Evolutionary conservation across 2,113 vertebrate species (phyloP).

Genomic region (Cairina moschata): DNA sequence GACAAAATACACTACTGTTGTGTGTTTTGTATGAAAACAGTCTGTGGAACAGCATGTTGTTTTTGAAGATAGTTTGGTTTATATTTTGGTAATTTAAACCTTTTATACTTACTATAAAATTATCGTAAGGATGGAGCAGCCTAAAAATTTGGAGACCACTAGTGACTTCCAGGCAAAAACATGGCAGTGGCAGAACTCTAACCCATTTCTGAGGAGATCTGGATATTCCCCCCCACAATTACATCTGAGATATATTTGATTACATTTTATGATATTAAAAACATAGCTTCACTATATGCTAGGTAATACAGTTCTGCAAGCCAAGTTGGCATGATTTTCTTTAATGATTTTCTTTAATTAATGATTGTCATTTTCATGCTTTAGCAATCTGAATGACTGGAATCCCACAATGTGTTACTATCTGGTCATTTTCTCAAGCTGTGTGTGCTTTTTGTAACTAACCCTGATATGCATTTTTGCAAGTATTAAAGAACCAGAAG

Average conservation of each 20-base stretch:
- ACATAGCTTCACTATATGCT: not conserved
- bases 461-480: not conserved
- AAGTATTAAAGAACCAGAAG: not conserved
- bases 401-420: not conserved
- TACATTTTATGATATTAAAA: not conserved
- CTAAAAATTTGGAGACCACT: not conserved
- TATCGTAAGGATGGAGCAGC: not conserved
- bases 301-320: not conserved
- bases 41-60: not conserved
- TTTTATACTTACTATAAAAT: not conserved
- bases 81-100: not conserved
- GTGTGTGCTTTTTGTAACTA: not conserved
- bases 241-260: not conserved
- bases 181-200: not conserved
- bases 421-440: not conserved
- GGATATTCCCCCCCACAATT: not conserved
- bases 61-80: not conserved
- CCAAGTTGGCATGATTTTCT: not conserved
- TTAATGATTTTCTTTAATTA: not conserved
- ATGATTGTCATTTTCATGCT: not conserved
- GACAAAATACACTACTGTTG: not conserved
- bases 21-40: not conserved
- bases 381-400: fast-evolving
- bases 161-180: not conserved
- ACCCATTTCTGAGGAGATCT: not conserved